A percentile compares a stretch with the other conserved stretches of the same genome.
Evolutionary conservation across 2,797 vertebrate species (phyloP).

Genomic region (Fistularia commersonii): DNA sequence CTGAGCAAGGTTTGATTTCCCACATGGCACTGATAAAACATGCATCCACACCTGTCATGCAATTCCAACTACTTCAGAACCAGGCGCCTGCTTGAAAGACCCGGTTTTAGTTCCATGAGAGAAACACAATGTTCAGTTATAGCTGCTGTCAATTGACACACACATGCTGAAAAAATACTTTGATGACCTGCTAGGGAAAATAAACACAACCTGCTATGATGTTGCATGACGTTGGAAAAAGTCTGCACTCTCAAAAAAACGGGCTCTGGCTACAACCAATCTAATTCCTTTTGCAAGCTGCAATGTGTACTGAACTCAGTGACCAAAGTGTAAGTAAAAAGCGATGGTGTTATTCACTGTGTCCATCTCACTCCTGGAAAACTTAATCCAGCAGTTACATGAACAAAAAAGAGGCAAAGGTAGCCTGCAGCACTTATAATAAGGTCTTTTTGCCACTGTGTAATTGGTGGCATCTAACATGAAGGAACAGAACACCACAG

Average conservation of each 20-base stretch:
- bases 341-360: constrained; percentile 8
- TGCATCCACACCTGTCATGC: constrained; percentile 61
- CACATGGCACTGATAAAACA: constrained; percentile 50
- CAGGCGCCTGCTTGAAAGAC: constrained; percentile 47
- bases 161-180: constrained; percentile 5
- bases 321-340: constrained; percentile 24
- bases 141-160: constrained; percentile 49
- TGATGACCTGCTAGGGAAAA: constrained; percentile 16
- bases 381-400: constrained; percentile 25
- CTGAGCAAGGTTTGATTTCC: constrained; percentile 70
- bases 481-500: constrained; percentile 58
- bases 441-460: constrained; percentile 44
- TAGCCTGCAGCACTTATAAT: constrained; percentile 58
- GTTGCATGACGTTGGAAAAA: constrained; percentile 5
- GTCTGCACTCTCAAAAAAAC: constrained; percentile 12
- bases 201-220: constrained; percentile 6
- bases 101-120: constrained; percentile 58
- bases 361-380: constrained; percentile 17
- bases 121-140: constrained; percentile 43
- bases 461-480: constrained; percentile 73
- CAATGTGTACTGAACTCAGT: constrained; percentile 26
- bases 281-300: constrained; percentile 21
- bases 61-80: constrained; percentile 44
- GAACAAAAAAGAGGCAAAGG: constrained; percentile 47
- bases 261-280: constrained; percentile 3